These are phyloP conservation scores for Xestia c-nigrum DNA, from an alignment of 2,888 invertebrate genomes.

Conservation along the genomic window DNA sequence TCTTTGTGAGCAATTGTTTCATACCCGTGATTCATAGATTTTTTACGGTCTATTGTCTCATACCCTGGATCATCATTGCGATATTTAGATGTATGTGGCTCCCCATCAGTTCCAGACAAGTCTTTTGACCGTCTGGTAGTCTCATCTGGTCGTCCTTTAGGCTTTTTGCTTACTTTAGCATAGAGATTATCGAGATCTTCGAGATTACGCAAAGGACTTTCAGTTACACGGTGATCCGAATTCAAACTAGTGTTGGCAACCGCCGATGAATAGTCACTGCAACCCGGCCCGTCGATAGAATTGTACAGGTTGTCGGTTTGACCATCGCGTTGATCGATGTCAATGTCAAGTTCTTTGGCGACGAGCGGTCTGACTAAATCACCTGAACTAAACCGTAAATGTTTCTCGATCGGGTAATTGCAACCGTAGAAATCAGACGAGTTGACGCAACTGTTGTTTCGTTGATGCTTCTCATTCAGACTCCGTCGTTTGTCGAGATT, in stretches of 20 bases:
- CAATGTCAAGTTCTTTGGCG: constrained; percentile 85
- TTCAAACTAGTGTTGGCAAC: constrained; percentile 79
- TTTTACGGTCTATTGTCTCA: constrained; percentile 88
- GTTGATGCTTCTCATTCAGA: constrained; percentile 88
- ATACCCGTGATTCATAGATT: constrained; percentile 90
- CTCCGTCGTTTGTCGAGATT: constrained; percentile 88
- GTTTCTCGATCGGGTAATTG: constrained; percentile 89
- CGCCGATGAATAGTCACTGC: constrained; percentile 80
- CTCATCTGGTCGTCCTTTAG: constrained; percentile 88
- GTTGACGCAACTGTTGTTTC: constrained; percentile 89
- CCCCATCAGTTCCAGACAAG: constrained; percentile 70
- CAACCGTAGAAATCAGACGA: constrained; percentile 90
- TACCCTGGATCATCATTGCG: constrained; percentile 88
- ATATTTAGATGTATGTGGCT: constrained; percentile 74
- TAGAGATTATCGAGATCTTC: constrained; percentile 98
- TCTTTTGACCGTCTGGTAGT: constrained; percentile 78
- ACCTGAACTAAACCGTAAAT: constrained; percentile 86
- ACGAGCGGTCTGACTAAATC: constrained; percentile 87
- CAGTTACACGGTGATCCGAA: constrained; percentile 84
- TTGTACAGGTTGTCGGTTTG: constrained; percentile 84
- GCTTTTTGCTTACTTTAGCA: constrained; percentile 95
- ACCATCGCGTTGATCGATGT: constrained; percentile 81
- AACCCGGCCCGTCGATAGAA: constrained; percentile 82
- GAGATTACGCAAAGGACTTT: constrained; percentile 92
- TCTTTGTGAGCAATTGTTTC: constrained; percentile 90